These are phyloP conservation scores for Euclidia mi DNA, from an alignment of 2,888 invertebrate species.

Conservation along the genomic window DNA sequence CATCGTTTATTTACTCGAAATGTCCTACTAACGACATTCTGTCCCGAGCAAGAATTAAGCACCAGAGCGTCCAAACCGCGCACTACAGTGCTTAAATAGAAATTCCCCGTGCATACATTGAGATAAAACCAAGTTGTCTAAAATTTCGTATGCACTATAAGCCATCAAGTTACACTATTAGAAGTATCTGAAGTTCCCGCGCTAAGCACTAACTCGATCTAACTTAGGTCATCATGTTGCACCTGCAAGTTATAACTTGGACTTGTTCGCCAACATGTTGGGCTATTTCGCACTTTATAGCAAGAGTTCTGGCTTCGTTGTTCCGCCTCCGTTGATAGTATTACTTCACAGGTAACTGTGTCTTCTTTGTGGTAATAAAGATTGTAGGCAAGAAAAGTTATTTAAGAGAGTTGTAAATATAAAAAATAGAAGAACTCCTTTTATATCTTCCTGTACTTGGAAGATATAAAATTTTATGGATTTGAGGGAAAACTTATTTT, in stretches of 20 bases:
- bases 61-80: too few relatives aligned
- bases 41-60: too few relatives aligned
- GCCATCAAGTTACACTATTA: conserved; percentile 40
- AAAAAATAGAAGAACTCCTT: too few relatives aligned
- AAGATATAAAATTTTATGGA: too few relatives aligned
- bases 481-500: too few relatives aligned
- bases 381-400: too few relatives aligned
- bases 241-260: conserved; percentile 46
- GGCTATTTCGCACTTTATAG: conserved; percentile 11
- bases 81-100: background rate
- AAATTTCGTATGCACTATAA: conserved; percentile 42
- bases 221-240: conserved; percentile 57
- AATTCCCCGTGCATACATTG: background rate
- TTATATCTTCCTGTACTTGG: too few relatives aligned
- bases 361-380: too few relatives aligned
- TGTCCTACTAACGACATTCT: too few relatives aligned
- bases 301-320: background rate
- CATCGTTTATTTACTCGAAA: too few relatives aligned
- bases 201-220: conserved; percentile 55
- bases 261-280: conserved; percentile 18
- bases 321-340: background rate
- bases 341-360: background rate
- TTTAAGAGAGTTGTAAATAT: too few relatives aligned
- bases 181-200: conserved; percentile 41
- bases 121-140: conserved; percentile 14